Conservation (phyloP, 2,113 vertebrate species). For the Antechinus flavipes region DNA sequence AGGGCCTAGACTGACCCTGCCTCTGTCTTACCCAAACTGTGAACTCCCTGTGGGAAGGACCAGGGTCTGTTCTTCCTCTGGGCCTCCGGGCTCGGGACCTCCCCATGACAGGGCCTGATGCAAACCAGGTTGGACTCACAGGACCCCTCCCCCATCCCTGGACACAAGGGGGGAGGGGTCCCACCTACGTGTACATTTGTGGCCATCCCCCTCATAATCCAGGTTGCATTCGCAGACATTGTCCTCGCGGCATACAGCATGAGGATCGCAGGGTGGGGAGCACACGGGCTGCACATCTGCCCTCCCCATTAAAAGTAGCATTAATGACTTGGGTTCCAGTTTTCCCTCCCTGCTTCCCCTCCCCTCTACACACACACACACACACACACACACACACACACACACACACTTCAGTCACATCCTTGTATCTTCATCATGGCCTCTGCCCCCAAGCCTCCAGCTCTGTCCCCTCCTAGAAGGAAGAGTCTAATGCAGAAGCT, state of each 20-base stretch:
- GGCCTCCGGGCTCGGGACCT: background rate
- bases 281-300: slow-evolving; percentile 84
- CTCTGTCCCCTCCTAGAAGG: background rate
- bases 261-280: slow-evolving; percentile 87
- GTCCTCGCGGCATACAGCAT: slow-evolving; percentile 86
- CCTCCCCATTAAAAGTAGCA: slow-evolving; percentile 7
- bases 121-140: no score
- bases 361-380: background rate
- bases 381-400: no score
- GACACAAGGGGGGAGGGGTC: background rate
- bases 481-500: background rate
- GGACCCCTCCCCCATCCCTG: no score
- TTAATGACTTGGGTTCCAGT: slow-evolving; percentile 43
- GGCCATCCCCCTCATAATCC: slow-evolving; percentile 92
- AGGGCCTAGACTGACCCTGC: background rate
- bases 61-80: background rate
- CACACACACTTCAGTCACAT: background rate
- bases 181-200: slow-evolving; percentile 86
- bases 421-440: background rate
- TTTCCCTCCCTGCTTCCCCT: background rate
- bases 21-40: background rate
- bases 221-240: slow-evolving; percentile 90
- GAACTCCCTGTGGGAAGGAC: background rate
- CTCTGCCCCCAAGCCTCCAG: background rate
- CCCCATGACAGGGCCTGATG: background rate